phyloP scores from a whole-genome alignment of 2,113 vertebrate genomes.

The Paratilapia polleni region DNA sequence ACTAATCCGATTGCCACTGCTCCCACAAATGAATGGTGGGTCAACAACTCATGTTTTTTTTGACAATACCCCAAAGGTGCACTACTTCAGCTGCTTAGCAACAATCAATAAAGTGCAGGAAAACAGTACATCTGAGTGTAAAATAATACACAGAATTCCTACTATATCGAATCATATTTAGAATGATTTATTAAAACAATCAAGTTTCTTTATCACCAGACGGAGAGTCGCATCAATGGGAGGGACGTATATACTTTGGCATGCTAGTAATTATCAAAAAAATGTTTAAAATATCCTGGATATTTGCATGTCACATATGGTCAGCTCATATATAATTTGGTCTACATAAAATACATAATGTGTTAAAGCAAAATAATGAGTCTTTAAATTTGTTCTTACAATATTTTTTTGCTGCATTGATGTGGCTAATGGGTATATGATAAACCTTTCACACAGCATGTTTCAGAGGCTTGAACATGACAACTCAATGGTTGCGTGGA shows the following conservation, averaged over 20 bases:
- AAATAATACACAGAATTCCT: constrained; percentile 11
- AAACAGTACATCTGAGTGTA: not conserved
- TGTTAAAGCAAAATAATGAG: not conserved
- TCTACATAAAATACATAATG: not conserved
- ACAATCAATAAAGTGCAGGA: constrained; percentile 3
- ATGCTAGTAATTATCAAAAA: too few relatives aligned
- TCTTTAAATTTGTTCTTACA: not conserved
- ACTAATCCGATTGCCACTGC: constrained; percentile 52
- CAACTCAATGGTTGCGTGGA: not conserved
- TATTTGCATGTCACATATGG: not conserved
- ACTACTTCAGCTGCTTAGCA: constrained; percentile 35
- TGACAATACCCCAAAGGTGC: constrained; percentile 5
- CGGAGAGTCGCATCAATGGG: not conserved
- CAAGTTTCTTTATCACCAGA: not conserved
- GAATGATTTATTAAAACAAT: constrained; percentile 34
- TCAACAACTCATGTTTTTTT: constrained; percentile 42
- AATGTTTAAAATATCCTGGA: too few relatives aligned
- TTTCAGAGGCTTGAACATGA: not conserved
- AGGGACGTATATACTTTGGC: rapidly evolving
- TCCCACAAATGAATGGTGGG: constrained; percentile 33
- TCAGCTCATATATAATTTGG: rapidly evolving
- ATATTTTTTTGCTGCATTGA: too few relatives aligned
- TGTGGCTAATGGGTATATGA: too few relatives aligned
- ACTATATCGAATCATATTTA: constrained; percentile 20
- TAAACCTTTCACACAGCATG: too few relatives aligned